Base-by-base conservation (phyloP, 2,888 invertebrate species). In the Calameuta idolon region DNA sequence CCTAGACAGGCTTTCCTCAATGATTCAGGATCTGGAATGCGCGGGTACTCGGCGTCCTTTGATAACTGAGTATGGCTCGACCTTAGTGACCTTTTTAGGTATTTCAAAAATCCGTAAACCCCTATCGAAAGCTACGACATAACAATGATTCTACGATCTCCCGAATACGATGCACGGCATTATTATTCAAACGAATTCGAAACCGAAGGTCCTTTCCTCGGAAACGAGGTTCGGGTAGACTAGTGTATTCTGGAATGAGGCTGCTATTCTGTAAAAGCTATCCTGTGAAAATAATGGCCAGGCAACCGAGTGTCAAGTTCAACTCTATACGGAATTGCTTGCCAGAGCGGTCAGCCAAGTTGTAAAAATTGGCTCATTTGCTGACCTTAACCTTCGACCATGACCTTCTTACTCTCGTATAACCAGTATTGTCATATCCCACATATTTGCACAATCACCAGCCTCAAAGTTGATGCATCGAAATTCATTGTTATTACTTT, bases 281-380 rank as follows among this genome's bases (percentile, higher is more conserved):
- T 9, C 23, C 9, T 55, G 23, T 23, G 15, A 9, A 55, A 55
- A 23, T 55, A 55, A 23, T 55, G 23, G 55, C 23, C 23, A 55
- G 55, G 23, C 55, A 55, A 55, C 55, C 1, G 76, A 31, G 79
- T 81, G 84, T 86, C 85, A 86, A 85, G 85, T 86, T 86, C 83
- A 83, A 78, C 75, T 75, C 69, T 35, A 76, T 69, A 69, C 55
- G 78, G n/a, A 69, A 30, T 30, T 77, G 76, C 81, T 80, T 86
- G 87, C 86, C 87, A 87, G 83, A 82, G 79, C 84, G 33, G 86
- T 85, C 84, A 84, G 85, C 84, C 86, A 87, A 87, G 85, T 85
- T 81, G 83, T 84, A 89, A 87, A 88, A 87, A 88, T 87, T 87
- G 84, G 79, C 81, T 81, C 73, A 76, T 81, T 82, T 81, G 79